phyloP scores from a whole-genome alignment of 2,888 invertebrate species.

The Ichneumon xanthorius region DNA sequence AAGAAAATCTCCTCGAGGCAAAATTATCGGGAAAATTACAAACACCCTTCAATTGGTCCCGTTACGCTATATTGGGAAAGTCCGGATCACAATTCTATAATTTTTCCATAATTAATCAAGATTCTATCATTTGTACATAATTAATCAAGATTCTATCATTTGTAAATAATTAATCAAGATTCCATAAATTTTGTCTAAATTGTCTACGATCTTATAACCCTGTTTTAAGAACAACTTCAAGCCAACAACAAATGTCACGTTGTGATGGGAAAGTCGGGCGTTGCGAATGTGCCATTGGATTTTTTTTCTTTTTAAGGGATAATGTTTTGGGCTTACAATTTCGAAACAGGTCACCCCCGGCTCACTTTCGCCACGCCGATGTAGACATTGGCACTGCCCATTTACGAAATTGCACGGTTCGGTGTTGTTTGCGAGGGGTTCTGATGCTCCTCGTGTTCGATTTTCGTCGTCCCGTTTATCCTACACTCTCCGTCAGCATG shows the following conservation, averaged over 20 bases:
- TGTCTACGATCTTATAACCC: neutral
- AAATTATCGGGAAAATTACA: constrained; percentile 44
- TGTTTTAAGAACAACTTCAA: neutral
- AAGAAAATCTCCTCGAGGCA: constrained; percentile 23
- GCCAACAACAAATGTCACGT: neutral
- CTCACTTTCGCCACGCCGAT: constrained; percentile 29
- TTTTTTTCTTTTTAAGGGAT: neutral
- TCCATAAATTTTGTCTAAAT: neutral
- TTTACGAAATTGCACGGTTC: constrained; percentile 75
- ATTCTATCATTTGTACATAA: neutral
- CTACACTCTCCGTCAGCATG: constrained; percentile 6
- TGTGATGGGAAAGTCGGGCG: neutral
- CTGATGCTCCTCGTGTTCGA: constrained; percentile 55
- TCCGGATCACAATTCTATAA: neutral
- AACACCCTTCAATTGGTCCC: neutral
- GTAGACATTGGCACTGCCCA: constrained; percentile 73
- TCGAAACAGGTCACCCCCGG: constrained; percentile 45
- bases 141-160: too few relatives aligned
- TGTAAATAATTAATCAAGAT: neutral
- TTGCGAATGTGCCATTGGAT: neutral
- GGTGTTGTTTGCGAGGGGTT: constrained; percentile 57
- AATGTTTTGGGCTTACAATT: constrained; percentile 1
- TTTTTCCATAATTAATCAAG: neutral
- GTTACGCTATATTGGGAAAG: neutral
- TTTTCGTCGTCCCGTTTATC: constrained; percentile 28